These are phyloP conservation scores for Diplolepis rosae DNA, from an alignment of 2,888 invertebrate genomes.

Conservation along the genomic window DNA sequence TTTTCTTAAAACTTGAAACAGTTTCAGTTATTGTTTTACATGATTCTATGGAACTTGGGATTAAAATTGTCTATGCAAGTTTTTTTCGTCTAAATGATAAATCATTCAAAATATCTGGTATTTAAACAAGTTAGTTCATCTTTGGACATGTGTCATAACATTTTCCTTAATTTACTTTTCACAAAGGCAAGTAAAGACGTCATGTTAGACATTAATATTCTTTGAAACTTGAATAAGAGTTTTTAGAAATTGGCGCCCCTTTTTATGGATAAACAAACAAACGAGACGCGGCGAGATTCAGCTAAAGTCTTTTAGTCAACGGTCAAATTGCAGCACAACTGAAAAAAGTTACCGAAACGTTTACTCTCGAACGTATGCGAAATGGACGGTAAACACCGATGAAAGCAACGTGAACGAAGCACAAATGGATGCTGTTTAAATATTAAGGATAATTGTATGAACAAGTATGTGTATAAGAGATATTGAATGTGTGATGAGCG, in stretches of 20 bases:
- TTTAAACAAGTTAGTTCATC: background rate
- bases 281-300: constrained; percentile 26
- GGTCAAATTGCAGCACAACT: constrained; percentile 42
- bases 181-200: background rate
- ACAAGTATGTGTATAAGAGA: background rate
- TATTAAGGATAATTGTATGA: constrained; percentile 11
- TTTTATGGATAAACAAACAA: constrained; percentile 22
- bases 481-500: constrained; percentile 16
- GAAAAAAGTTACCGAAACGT: constrained; percentile 42
- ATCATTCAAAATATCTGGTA: background rate
- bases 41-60: no score
- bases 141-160: background rate
- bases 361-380: constrained; percentile 48
- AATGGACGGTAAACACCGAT: constrained; percentile 46
- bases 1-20: background rate
- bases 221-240: background rate
- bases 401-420: constrained; percentile 44
- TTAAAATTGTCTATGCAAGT: no score
- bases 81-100: no score
- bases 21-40: no score
- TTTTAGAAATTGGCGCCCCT: constrained; percentile 15
- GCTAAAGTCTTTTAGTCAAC: constrained; percentile 40
- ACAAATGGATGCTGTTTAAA: constrained; percentile 27
- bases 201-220: constrained; percentile 1
- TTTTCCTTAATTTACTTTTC: background rate